Evolutionary conservation across 2,113 vertebrate species (phyloP), one percentile per base, ranked within the genome.

Genomic region (Antigone vipio): DNA sequence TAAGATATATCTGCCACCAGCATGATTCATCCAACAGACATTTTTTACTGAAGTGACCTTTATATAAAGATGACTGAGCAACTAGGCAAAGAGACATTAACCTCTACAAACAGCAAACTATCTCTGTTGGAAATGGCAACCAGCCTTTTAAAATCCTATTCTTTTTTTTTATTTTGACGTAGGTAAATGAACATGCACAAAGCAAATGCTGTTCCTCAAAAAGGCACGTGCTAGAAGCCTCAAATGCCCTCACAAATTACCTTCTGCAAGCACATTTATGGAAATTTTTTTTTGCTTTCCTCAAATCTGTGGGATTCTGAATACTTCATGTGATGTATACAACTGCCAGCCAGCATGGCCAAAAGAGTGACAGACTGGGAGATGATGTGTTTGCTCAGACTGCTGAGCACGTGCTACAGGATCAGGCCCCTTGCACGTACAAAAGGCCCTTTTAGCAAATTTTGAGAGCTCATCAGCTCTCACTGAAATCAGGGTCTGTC

Each of bases 11-110:
- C 88, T 86, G 93, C 92, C 97, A 97, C 95, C 88, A 95, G 91
- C 44, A 35, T 97, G 97, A 98, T 90, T 98, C 97, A 98, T 83
- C 85, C 49, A 92, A 91, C 90, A 95, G 95, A 93, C 72, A 55
- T 62, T 96, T 96, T 94, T 96, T 95, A 97, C 73, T 92, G 81
- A 95, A 96, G 77, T 52, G 89, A 96, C 97, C 97, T 97, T 96
- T 96, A 97, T 76, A 93, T 87, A 95, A 93, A 90, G 32, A 89
- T 67, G 80, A 93, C 90, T 55, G 91, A 96, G 94, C 96, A 96
- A 93, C 92, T 75, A 92, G 78, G 97, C 56, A 96, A 92, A 97
- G 94, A 96, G 94, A 97, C 63, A 91, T 88, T 89, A 96, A 94
- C 96, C 97, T 97, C 98, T 89, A 82, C 89, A 98, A 97, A 98